These are phyloP conservation scores for Sitta europaea DNA, from an alignment of 2,113 vertebrate genomes.

Conservation along the genomic window DNA sequence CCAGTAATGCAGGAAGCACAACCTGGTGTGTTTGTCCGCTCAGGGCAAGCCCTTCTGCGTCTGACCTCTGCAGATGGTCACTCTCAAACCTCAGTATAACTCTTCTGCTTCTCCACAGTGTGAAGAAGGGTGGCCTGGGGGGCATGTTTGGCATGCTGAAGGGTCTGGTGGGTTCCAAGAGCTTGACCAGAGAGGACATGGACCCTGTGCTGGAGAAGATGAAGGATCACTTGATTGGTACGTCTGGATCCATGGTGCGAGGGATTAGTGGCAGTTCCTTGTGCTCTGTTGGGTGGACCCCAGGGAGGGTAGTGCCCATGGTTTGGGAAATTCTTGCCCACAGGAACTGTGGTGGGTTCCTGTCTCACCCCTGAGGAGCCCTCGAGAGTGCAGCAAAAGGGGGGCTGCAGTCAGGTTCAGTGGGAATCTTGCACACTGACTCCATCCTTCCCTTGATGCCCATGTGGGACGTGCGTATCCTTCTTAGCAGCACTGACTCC, in stretches of 20 bases:
- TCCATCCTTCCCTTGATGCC: accelerated
- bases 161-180: conserved; percentile 96
- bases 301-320: accelerated
- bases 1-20: not conserved
- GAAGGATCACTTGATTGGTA: conserved; percentile 96
- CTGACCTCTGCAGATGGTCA: not conserved
- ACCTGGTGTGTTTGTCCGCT: not conserved
- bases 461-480: accelerated
- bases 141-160: conserved; percentile 98
- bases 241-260: accelerated
- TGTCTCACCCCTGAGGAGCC: accelerated
- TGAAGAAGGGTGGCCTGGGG: conserved; percentile 84
- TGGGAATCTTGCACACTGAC: not conserved
- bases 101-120: conserved; percentile 58
- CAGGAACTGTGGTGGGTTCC: not conserved
- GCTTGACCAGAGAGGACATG: conserved; percentile 87
- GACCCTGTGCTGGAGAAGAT: conserved; percentile 94
- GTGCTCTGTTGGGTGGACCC: too few relatives aligned
- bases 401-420: accelerated
- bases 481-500: not conserved
- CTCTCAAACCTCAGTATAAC: not conserved
- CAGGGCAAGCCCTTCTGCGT: not conserved
- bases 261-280: not conserved
- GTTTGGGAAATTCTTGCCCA: not conserved
- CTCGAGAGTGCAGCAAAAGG: accelerated